Evolutionary conservation across 2,888 invertebrate species (phyloP), one percentile per base, ranked within the genome.

Genomic region (Scaptomyza parva): DNA sequence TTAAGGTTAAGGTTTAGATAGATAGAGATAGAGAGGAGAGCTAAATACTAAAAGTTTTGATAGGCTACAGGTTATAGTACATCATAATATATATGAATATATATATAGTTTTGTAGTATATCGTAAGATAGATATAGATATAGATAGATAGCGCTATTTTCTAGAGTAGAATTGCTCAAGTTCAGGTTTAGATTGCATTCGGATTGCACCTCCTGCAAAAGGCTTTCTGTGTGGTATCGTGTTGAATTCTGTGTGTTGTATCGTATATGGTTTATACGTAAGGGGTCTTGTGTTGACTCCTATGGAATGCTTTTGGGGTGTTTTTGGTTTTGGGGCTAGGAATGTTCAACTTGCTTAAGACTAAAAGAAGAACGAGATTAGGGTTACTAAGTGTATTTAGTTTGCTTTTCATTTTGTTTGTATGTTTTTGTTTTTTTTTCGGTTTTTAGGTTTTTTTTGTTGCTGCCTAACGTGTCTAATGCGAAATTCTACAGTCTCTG

Each of bases 401-500:
- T 54, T 50, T 54, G 37, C 28, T 33, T 30, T 47, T 47, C 47
- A 5, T 47, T 37, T 17, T n/a, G 40, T 45, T 47, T 35, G 37
- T 33, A 24, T 35, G 30, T 58, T 40, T 30, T 57, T 54, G 7
- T 40, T 41, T 26, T 30, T 59, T 28, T 51, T 11, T 20, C 50
- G 53, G 35, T 57, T 45, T 61, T 57, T 48, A 12, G 26, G 1
- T 53, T 55, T 24, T 43, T 44, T 9, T 54, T 39, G 28, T 78
- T 78, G 78, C 75, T 76, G 64, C 59, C 74, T 74, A 73, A 70
- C 51, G 75, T 78, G 74, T 77, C 82, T 85, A 84, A 83, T 83
- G 83, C 83, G 85, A 85, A 80, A 76, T 84, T 84, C 83, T 84
- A 85, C 83, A 83, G 83, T 85, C 85, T 85, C 83, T 83, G 83